Evolutionary conservation across 2,113 vertebrate species (phyloP), one percentile per base, ranked within the genome.

Genomic region (Bostrychus sinensis): DNA sequence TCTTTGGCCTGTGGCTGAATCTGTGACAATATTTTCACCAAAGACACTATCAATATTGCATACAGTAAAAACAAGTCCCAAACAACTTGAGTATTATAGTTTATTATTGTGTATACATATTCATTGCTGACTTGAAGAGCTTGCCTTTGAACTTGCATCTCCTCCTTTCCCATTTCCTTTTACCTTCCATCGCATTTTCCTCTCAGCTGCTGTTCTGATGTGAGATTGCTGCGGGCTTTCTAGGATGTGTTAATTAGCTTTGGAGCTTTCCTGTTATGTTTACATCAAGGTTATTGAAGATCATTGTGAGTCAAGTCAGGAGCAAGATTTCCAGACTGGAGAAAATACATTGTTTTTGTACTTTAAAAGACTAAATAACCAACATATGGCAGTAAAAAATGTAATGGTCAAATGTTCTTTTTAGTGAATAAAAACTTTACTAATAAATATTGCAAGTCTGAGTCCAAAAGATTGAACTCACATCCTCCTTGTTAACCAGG

Each of bases 231-330:
- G 62, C 50, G 22, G 77, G 67, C 63, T 54, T 48, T 54, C 85
- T 54, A 50, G 26, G 59, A 59, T 74, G 60, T 78, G 82, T 86
- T 83, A 74, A 87, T 88, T 82, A 75, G 66, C 60, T 75, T 48
- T 41, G 5, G 57, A 60, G 62, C 54, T 50, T 30, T 57, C 67
- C 25, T 51, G 23, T 51, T 51, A 5, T 17, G n/a, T 51, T 55
- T 48, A 70, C 57, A 81, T 67, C 64, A 65, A 56, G 79, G 77
- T 82, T 67, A 64, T 65, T 38, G 43, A 48, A 66, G 57, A 78
- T 77, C 70, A 77, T 62, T 59, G 62, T 73, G 71, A 84, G 70
- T 69, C 56, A 86, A 84, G 26, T 62, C 56, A 56, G 34, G 77
- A 10, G 54, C 16, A 39, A 26, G 4, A 28, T 17, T 53, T 66